Evolutionary conservation across 2,113 vertebrate genomes (phyloP), one percentile per base, ranked within the genome.

Genomic region (Percina caprodes): DNA sequence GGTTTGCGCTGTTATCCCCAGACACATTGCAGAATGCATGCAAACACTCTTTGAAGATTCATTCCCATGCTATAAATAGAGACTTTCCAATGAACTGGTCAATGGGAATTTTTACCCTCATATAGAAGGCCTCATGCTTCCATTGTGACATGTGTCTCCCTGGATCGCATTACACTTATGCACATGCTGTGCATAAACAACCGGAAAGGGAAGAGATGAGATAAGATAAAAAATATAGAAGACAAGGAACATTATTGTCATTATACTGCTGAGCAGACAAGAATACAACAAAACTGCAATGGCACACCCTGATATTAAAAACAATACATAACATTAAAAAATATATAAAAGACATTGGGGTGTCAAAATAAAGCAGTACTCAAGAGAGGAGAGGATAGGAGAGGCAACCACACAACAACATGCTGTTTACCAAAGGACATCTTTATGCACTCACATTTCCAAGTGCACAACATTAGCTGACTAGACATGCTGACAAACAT

Each of bases 11-110:
- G 11, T 16, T 48, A 68, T 68, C 59, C 59, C 66, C 8, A 9
- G 1, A 46, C 62, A 66, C 63, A 60, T 23, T 59, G 24, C 79
- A 71, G 55, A 42, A 51, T 60, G 33, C 46, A 42, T 51, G 33
- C 30, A 66, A 59, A 19, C 54, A 58, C 39, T 58, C 60, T 45
- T 67, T 58, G 51, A 69, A 19, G 35, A 24, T 39, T 67, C 77
- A 85, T 70, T 84, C 48, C 30, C 14, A 18, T 35, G 42, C 82
- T 89, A 90, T 85, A 89, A 90, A 92, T 88, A 91, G 72, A 86
- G 26, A 69, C 67, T 73, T 66, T 74, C 66, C 73, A 74, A 79
- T 1, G 19, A 48, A 55, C 26, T 49, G 74, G 69, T 90, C 59
- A 90, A 82, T 80, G 76, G 67, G 66, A 77, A 79, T 79, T 83